Evolutionary conservation across 2,797 vertebrate genomes (phyloP), one percentile per base, ranked within the genome.

Genomic region (Tympanoctomys barrerae): DNA sequence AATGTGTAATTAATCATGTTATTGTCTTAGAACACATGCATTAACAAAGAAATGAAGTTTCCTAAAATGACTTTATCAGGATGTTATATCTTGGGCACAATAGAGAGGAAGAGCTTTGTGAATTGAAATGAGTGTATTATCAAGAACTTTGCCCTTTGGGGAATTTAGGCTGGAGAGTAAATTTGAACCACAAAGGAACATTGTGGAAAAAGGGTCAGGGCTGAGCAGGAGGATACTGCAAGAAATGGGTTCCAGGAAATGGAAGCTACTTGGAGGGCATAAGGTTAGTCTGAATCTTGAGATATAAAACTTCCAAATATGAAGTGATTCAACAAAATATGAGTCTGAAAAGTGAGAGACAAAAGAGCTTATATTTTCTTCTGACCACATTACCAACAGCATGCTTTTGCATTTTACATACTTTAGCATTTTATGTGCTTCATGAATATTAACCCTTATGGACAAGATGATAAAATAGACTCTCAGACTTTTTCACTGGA

Each of bases 201-300:
- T 2, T 0, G 12, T 42, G 10, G 19, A 36, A 39, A n/a, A 24
- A 8, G 14, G 16, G 7, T 7, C 66, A 7, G 7, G 16, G 9
- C 36, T 28, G 0, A 4, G 5, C 7, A 5, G 24, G 21, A 21
- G 28, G 4, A 5, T 5, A 21, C 21, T 7, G 1, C 6, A 26
- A 83, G 49, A 31, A 78, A 16, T 26, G 26, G 11, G 16, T 61
- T 42, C 6, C 16, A 80, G 54, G 36, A 71, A 10, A 71, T 1
- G 2, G 61, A 61, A 8, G 2, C 6, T 78, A 2, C 4, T 16
- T 19, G 14, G 24, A 39, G 18, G 73, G n/a, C 2, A 64, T 16
- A 36, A 0, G 2, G 4, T 24, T 77, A 31, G 39, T 49, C 24
- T 49, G 36, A 13, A 2, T 11, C 70, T 42, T 57, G 33, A 83